phyloP scores from a whole-genome alignment of 1,140 invertebrate species.

The Ooceraea biroi region DNA sequence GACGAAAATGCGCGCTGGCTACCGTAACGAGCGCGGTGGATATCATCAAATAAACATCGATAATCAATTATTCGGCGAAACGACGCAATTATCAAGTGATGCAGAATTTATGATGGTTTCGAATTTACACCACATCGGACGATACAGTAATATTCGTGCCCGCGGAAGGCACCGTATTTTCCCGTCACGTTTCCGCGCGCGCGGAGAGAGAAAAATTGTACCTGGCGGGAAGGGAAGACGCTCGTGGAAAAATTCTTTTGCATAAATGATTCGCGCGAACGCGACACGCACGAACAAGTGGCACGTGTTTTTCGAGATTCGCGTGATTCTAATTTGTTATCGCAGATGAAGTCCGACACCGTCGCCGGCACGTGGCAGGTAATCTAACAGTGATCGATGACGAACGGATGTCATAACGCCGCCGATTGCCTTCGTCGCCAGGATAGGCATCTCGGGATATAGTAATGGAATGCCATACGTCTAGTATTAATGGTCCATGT shows the following conservation, averaged over 20 bases:
- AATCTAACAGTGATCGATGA: constrained; percentile 62
- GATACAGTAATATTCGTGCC: constrained; percentile 8
- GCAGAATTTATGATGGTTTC: not conserved
- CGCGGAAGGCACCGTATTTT: not conserved
- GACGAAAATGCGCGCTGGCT: not conserved
- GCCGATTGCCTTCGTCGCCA: constrained; percentile 28
- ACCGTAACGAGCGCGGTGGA: not conserved
- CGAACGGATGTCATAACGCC: constrained; percentile 50
- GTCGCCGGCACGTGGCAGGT: not conserved
- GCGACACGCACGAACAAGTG: no score
- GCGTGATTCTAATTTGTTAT: not conserved
- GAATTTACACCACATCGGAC: not conserved
- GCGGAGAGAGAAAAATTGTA: no score
- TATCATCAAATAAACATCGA: constrained; percentile 7
- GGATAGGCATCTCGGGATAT: constrained; percentile 66
- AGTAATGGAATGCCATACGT: constrained; percentile 67
- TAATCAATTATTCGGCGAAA: constrained; percentile 15
- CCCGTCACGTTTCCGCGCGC: no score
- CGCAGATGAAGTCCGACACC: not conserved
- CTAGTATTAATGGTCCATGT: constrained; percentile 66
- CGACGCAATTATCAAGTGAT: not conserved
- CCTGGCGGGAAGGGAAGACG: no score
- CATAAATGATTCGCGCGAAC: no score
- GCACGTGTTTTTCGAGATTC: not conserved
- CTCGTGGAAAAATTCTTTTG: no score